Evolutionary conservation across 64 coral and sea anemone genomes (phyloP), one percentile per base, ranked within the genome.

Genomic region (Platygyra sinensis): DNA sequence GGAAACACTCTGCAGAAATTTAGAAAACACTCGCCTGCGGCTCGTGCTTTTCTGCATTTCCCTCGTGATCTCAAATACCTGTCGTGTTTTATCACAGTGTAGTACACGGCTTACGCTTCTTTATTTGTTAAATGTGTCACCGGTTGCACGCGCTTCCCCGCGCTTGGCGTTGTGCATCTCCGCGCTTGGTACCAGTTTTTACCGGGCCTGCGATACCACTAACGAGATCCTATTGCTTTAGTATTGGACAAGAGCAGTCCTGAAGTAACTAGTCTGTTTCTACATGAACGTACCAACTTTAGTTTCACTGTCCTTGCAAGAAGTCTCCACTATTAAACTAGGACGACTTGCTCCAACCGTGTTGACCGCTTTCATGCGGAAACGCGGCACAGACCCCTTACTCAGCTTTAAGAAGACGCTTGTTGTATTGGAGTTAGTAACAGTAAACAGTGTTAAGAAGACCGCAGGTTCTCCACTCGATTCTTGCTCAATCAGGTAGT

Each of bases 311-410:
- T 87, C 82, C 10, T 29, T 27, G 36, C 94, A 96, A 54, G 29
- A 36, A 20, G 52, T 75, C 9, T 74, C 74, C 29, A 52, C 10
- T 15, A 87, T 90, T 63, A 71, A 46, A 86, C 94, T 96, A 51
- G 91, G 80, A 46, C 86, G 83, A 73, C 91, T 93, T 14, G 65
- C 74, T 14, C 94, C 94, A 82, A 96, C 83, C 13, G 52, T 93
- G 59, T 96, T 96, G 9, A 96, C 87, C 7, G 94, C 81, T 69
- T 83, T 87, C 36, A 96, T 73, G 51, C 91, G 86, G 67, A 96
- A 96, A 10, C 86, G 78, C n/a, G 89, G 50, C 61, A 61, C 31
- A 72, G 91, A 67, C 81, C 75, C 89, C 0, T 54, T 20, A 39
- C 72, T 96, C 54, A 96, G 19, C 1, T 86, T 25, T 4, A 96